Percentiles rank a stretch among this genome's conserved stretches.
Evolutionary conservation across 2,113 vertebrate species (phyloP).

Genomic region (Hipposideros armiger): DNA sequence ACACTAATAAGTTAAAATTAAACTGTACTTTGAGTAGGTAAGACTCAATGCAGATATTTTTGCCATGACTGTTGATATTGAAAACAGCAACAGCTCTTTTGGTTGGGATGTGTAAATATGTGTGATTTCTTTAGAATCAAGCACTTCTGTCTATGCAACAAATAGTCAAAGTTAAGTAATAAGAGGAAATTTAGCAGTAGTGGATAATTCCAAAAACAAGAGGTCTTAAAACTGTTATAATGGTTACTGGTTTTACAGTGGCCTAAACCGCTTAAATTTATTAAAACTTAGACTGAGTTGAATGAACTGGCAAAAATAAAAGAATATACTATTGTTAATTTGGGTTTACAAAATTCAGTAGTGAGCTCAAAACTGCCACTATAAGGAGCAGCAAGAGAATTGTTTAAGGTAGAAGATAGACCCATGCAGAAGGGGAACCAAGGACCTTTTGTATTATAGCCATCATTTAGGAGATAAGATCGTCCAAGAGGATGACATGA

Average conservation of each 20-base stretch:
- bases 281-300: background rate
- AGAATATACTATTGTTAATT: background rate
- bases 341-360: background rate
- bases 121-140: background rate
- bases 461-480: conserved; percentile 17
- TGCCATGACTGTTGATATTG: background rate
- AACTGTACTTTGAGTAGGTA: background rate
- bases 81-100: background rate
- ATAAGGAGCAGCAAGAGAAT: background rate
- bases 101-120: background rate
- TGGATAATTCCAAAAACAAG: background rate
- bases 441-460: conserved; percentile 13
- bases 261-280: background rate
- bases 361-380: background rate
- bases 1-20: conserved; percentile 23
- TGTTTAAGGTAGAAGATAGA: background rate
- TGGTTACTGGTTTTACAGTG: conserved; percentile 7
- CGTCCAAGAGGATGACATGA: conserved; percentile 11
- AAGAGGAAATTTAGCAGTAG: background rate
- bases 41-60: background rate
- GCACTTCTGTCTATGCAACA: background rate
- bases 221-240: background rate
- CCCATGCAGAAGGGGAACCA: background rate
- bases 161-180: conserved; percentile 40
- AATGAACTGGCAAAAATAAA: conserved; percentile 25